phyloP scores from a whole-genome alignment of 2,113 vertebrate species.

The Psephotus haematonotus region DNA sequence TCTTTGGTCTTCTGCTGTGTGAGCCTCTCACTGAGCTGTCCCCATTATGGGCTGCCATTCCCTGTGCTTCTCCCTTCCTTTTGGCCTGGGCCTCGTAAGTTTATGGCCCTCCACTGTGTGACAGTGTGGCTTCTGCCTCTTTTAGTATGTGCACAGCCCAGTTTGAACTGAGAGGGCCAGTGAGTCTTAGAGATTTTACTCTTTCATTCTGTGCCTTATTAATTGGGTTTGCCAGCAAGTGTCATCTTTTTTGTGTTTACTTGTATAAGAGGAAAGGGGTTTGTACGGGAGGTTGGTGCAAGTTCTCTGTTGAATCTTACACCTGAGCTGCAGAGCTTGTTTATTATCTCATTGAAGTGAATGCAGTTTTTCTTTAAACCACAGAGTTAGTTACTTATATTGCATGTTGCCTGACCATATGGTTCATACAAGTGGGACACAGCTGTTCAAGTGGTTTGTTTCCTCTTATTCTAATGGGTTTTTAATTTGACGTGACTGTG shows the following conservation, averaged over 20 bases:
- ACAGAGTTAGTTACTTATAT: neutral
- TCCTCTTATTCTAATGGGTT: neutral
- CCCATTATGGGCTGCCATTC: neutral
- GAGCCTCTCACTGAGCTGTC: neutral
- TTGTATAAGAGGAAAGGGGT: neutral
- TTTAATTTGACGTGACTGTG: constrained; percentile 28
- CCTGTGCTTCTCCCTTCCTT: neutral
- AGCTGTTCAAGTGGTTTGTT: neutral
- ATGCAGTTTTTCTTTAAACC: neutral
- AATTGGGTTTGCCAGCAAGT: neutral
- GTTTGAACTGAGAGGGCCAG: neutral
- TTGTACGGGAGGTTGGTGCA: neutral
- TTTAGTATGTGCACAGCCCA: neutral
- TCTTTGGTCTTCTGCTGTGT: neutral
- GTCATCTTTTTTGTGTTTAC: neutral
- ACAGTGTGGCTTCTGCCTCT: neutral
- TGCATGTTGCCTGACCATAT: constrained; percentile 16
- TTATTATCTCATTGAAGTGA: neutral
- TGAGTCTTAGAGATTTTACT: neutral
- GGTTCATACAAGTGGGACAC: neutral
- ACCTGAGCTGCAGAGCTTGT: neutral
- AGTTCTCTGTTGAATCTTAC: neutral
- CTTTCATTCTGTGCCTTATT: neutral
- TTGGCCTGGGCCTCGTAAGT: neutral
- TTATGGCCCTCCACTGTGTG: neutral